Base-by-base conservation (phyloP, 1,140 invertebrate species). In the Physella acuta region DNA sequence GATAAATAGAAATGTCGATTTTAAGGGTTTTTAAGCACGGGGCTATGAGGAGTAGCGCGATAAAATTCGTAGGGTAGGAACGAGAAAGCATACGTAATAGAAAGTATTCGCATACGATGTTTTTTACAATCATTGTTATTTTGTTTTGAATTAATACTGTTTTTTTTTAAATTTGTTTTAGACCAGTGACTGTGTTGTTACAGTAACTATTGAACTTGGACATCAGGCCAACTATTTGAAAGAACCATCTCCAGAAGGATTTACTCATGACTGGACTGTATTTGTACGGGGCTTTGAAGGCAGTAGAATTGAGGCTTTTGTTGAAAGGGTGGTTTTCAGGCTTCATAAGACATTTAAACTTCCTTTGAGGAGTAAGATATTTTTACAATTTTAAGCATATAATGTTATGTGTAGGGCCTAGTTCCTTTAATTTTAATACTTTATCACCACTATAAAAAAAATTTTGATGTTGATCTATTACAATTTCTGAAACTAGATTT, bases 221-320 rank as follows among this genome's bases (percentile, higher is more conserved):
- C 95, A 98, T 84, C 89, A 90, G 80, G 93, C 95, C 71, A 89
- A 88, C 59, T 85, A 95, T 71, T 89, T 91, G 77, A 88, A 89
- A 24, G 91, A 92, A 80, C 89, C 88, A 71, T 94, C 93, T 11
- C 88, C 89, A 24, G 92, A 95, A 83, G 94, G 93, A 20, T 97
- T 93, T 79, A 98, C 95, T 73, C 96, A 98, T 87, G 95, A 98
- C 82, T 98, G 96, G 96, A 93, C 94, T 84, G 90, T 98, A n/a
- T 98, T 93, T 88, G 93, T 98, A 3, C 88, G 92, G 74, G 94
- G 94, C 68, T 88, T 89, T 73, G 92, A 96, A 77, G 90, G 91
- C 73, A 76, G 74, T 53, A 77, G 93, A 77, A 95, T 98, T 74
- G 90, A 93, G 75, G 88, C 93, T 79, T 98, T 93, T 88, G 90